Conservation (phyloP, 2,797 vertebrate species). For the Lophotriccus pileatus region DNA sequence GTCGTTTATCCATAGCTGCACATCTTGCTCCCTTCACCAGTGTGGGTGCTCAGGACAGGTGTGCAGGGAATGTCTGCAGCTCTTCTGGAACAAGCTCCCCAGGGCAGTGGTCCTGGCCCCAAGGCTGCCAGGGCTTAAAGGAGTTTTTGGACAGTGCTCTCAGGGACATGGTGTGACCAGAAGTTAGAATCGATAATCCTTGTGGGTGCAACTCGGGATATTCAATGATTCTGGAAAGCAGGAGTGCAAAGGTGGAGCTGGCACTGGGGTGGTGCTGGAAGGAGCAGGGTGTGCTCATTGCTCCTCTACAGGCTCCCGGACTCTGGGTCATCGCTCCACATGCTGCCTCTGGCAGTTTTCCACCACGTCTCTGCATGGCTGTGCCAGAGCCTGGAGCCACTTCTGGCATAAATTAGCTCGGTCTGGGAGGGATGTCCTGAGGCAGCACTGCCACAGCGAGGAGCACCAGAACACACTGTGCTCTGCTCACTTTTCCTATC, state of each 20-base stretch:
- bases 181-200: not conserved
- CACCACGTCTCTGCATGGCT: not conserved
- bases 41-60: rapidly evolving
- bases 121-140: not conserved
- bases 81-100: not conserved
- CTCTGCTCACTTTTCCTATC: not conserved
- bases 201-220: rapidly evolving
- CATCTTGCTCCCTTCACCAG: not conserved
- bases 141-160: rapidly evolving
- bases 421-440: not conserved
- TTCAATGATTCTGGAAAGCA: not conserved
- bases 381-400: not conserved
- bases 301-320: too few relatives aligned
- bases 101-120: too few relatives aligned
- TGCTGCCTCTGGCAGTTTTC: not conserved
- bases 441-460: not conserved
- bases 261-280: not conserved
- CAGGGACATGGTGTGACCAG: rapidly evolving
- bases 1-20: not conserved
- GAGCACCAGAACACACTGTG: not conserved
- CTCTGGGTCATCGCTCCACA: rapidly evolving
- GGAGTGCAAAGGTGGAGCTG: not conserved
- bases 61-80: not conserved
- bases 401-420: not conserved
- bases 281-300: not conserved